These are phyloP conservation scores for Tridacna gigas DNA, from an alignment of 2,888 invertebrate species.

Conservation along the genomic window DNA sequence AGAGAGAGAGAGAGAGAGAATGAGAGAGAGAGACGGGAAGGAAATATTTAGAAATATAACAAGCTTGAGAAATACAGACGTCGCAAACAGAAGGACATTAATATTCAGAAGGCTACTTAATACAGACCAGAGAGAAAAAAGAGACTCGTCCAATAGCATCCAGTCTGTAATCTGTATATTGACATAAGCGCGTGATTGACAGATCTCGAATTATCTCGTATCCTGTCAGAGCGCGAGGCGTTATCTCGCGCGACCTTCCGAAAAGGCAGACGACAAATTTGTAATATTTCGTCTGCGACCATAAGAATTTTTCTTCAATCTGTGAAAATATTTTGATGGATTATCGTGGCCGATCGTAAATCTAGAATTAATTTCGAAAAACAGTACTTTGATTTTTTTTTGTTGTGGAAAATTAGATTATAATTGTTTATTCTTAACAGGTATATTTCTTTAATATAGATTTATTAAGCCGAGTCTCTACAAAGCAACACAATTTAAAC, in stretches of 20 bases:
- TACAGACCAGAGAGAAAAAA: not conserved
- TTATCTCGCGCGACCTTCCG: slow-evolving; percentile 30
- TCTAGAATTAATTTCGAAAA: slow-evolving; percentile 13
- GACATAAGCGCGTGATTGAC: slow-evolving; percentile 43
- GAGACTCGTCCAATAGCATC: slow-evolving; percentile 7
- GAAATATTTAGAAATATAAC: not conserved
- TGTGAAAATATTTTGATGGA: slow-evolving; percentile 23
- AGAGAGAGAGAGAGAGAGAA: not conserved
- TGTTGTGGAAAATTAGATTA: not conserved
- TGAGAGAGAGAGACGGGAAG: not conserved
- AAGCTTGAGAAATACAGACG: not conserved
- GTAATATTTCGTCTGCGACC: slow-evolving; percentile 20
- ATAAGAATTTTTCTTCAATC: slow-evolving; percentile 1
- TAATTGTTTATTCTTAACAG: not conserved
- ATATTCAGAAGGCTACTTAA: slow-evolving; percentile 20
- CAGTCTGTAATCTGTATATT: not conserved
- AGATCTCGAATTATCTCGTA: slow-evolving; percentile 34
- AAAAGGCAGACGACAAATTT: slow-evolving; percentile 49
- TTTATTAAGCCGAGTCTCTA: not conserved
- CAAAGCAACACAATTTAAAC: not conserved
- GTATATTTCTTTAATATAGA: not conserved
- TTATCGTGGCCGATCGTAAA: slow-evolving; percentile 20
- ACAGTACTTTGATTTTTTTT: not conserved
- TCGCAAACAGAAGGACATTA: not conserved
- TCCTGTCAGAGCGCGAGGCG: slow-evolving; percentile 58